Percentiles rank a stretch among this genome's conserved stretches.
Evolutionary conservation across 2,888 invertebrate species (phyloP).

Genomic region (Athalia cordata): DNA sequence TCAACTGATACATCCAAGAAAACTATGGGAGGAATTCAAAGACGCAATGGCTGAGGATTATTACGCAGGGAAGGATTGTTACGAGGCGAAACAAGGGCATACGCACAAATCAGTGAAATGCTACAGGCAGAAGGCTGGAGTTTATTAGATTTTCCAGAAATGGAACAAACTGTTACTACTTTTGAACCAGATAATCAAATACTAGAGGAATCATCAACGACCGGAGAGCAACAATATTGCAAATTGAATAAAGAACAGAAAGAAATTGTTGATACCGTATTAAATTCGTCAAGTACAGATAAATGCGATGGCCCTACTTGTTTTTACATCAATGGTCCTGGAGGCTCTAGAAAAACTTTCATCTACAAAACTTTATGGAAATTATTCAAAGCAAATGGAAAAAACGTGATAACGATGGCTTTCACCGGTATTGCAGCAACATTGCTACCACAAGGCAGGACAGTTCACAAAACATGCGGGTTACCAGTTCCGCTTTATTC

Average conservation of each 20-base stretch:
- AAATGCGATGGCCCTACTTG: conserved; percentile 15
- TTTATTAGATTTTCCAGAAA: conserved; percentile 1
- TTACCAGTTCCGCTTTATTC: no score
- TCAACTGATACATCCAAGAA: conserved; percentile 48
- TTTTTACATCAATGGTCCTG: conserved; percentile 65
- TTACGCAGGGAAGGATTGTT: conserved; percentile 8
- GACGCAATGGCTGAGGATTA: conserved; percentile 49
- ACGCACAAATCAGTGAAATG: conserved; percentile 2
- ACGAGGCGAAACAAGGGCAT: conserved; percentile 29
- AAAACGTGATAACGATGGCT: conserved; percentile 48
- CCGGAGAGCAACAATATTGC: background rate
- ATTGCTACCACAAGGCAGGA: no score
- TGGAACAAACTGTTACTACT: background rate
- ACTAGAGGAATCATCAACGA: background rate
- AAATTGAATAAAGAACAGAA: conserved; percentile 49
- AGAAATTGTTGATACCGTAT: conserved; percentile 45
- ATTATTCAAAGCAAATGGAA: conserved; percentile 45
- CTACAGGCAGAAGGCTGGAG: background rate
- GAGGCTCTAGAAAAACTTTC: conserved; percentile 65
- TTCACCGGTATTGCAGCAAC: conserved; percentile 53
- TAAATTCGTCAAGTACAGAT: conserved; percentile 20
- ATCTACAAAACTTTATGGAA: conserved; percentile 49
- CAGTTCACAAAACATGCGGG: no score
- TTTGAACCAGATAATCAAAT: background rate
- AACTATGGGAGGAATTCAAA: conserved; percentile 56